Conservation (phyloP, 2,797 vertebrate genomes). For the Rhinogobio ventralis region DNA sequence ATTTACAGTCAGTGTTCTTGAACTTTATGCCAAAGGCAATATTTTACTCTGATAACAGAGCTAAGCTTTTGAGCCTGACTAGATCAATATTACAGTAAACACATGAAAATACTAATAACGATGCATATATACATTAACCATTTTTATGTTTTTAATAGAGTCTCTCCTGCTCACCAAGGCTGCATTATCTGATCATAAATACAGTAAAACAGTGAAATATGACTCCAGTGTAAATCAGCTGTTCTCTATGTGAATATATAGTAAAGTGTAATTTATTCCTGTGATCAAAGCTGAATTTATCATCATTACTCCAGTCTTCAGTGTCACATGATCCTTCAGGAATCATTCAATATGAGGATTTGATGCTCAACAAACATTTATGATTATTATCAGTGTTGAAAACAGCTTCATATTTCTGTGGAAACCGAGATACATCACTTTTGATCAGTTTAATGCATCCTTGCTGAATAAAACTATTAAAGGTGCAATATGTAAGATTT, state of each 20-base stretch:
- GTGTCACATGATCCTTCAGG: too few relatives aligned
- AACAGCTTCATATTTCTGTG: too few relatives aligned
- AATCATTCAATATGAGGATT: too few relatives aligned
- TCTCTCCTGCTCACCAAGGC: background rate
- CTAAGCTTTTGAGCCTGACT: background rate
- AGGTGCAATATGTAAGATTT: too few relatives aligned
- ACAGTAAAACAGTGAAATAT: background rate
- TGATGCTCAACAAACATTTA: too few relatives aligned
- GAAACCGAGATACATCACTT: too few relatives aligned
- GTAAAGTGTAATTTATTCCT: background rate
- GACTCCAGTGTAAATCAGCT: rapidly evolving
- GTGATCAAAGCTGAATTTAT: too few relatives aligned
- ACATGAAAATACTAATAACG: background rate
- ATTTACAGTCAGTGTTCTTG: constrained; percentile 3
- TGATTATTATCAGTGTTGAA: too few relatives aligned
- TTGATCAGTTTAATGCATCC: too few relatives aligned
- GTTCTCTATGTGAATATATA: background rate
- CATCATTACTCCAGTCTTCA: too few relatives aligned
- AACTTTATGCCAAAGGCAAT: background rate
- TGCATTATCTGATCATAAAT: background rate
- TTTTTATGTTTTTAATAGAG: background rate
- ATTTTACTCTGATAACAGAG: background rate
- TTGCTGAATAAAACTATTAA: too few relatives aligned
- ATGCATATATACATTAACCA: too few relatives aligned
- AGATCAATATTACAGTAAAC: background rate